Evolutionary conservation across 2,113 vertebrate species (phyloP), one percentile per base, ranked within the genome.

Genomic region (Mormyrus iriodes): DNA sequence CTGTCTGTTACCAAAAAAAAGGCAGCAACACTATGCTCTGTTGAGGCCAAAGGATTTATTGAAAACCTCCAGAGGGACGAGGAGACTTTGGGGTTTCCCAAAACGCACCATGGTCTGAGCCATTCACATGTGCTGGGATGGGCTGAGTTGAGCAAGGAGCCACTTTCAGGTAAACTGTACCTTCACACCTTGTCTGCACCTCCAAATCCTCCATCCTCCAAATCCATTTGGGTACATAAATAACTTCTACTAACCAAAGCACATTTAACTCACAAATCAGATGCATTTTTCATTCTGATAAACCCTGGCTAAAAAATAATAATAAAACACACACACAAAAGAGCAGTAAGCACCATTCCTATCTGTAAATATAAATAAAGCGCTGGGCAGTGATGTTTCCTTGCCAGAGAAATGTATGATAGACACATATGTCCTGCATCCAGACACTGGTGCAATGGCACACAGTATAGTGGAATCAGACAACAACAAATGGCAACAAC

Each of bases 21-120:
- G 10, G 10, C 48, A 15, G 42, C 13, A 51, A 86, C 46, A 35
- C 48, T 24, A 8, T 24, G 31, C 24, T 52, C 49, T 86, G 42
- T 52, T 51, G 85, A 86, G 85, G 46, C 35, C 85, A 86, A 86
- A 86, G 85, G 24, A 86, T 86, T 86, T 86, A 86, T 52, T 86
- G 85, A 86, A 86, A 86, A 86, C 21, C 53, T 51, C 49, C 46
- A 86, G 42, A 86, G n/a, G 44, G 85, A 51, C 46, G 24, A 85
- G 83, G n/a, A 10, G 49, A 52, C 49, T n/a, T n/a, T 31, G 49
- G 48, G 44, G 46, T 51, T 86, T 86, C 85, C 49, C 44, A 31
- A 53, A 27, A n/a, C 5, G 27, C 85, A 52, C 46, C 49, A 52
- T 27, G 19, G 82, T n/a, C 82, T 84, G 44, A 84, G 44, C 9